Evolutionary conservation across 2,797 vertebrate species (phyloP).

Genomic region (Sus cebifrons): DNA sequence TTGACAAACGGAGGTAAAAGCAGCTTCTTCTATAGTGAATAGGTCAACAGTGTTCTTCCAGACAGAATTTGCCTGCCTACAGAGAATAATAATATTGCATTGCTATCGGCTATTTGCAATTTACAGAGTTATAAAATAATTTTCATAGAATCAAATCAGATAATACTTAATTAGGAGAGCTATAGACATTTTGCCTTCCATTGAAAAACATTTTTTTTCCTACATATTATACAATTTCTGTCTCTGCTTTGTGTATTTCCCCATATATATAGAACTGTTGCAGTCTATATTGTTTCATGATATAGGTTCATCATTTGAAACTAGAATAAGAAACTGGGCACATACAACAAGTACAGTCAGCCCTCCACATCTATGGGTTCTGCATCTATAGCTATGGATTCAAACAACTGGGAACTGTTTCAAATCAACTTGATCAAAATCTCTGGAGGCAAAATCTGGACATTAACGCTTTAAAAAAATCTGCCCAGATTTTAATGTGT

Average conservation of each 20-base stretch:
- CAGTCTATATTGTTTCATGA: neutral
- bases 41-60: neutral
- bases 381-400: neutral
- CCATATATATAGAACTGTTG: neutral
- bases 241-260: neutral
- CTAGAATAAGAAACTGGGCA: neutral
- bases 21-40: neutral
- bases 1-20: neutral
- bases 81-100: neutral
- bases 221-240: neutral
- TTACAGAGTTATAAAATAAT: neutral
- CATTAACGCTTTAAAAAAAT: neutral
- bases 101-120: neutral
- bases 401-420: neutral
- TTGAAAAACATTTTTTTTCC: neutral
- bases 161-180: neutral
- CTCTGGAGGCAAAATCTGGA: neutral
- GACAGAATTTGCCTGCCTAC: neutral
- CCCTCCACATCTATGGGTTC: neutral
- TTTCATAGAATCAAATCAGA: neutral
- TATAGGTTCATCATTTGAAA: neutral
- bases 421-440: neutral
- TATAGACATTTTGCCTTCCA: neutral
- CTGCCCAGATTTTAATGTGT: neutral
- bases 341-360: neutral